Percentiles rank a stretch among this genome's conserved stretches.
phyloP scores from a whole-genome alignment of 2,888 invertebrate genomes.

The Leptopilina syphax region DNA sequence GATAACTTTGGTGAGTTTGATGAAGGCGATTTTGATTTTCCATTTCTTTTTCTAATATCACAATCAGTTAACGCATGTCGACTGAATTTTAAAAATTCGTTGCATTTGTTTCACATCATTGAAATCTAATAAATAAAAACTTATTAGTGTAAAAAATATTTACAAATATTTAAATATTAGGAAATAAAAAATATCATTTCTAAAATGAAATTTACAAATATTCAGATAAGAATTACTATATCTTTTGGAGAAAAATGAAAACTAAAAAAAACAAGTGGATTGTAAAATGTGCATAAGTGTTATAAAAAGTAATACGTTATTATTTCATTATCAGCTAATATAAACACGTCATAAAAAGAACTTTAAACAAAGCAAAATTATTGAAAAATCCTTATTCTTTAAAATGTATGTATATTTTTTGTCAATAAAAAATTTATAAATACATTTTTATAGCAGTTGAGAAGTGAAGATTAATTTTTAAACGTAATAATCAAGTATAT shows the following conservation, averaged over 20 bases:
- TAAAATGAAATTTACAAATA: too few species aligned
- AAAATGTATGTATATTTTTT: too few species aligned
- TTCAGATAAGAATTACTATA: too few species aligned
- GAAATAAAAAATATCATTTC: too few species aligned
- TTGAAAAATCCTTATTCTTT: too few species aligned
- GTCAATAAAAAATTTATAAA: neutral
- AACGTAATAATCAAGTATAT: neutral
- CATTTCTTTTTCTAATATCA: conserved; percentile 59
- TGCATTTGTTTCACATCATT: conserved; percentile 49
- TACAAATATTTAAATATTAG: neutral
- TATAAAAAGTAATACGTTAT: too few species aligned
- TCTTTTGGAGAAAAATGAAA: too few species aligned
- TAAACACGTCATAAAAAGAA: conserved; percentile 1
- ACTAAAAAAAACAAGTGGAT: too few species aligned
- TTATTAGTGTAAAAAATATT: neutral
- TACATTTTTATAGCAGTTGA: neutral
- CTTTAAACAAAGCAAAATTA: neutral
- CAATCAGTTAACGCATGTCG: conserved; percentile 7
- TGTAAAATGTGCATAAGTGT: too few species aligned
- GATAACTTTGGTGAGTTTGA: conserved; percentile 67
- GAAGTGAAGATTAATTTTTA: neutral
- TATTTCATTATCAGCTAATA: too few species aligned
- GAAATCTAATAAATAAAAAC: conserved; percentile 27
- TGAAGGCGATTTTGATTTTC: conserved; percentile 72
- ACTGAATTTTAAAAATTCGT: conserved; percentile 48